Base-by-base conservation (phyloP, 1,140 invertebrate genomes). In the Octopus bimaculoides region DNA sequence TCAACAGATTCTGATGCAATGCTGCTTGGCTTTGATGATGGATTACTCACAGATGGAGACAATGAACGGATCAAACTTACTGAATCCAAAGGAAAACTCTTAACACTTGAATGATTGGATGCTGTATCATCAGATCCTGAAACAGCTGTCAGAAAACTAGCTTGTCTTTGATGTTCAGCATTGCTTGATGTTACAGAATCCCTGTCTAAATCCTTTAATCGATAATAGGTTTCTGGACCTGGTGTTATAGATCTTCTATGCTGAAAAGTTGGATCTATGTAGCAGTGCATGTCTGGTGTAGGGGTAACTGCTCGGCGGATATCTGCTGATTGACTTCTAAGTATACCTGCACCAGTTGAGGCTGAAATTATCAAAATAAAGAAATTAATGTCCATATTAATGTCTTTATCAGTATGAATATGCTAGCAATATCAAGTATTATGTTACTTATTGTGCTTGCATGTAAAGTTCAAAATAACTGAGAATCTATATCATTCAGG, bases 221-320 rank as follows among this genome's bases (percentile, higher is more conserved):
- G 69, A 61, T 81, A 75, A 12, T 77, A 80, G 52, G 81, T 81
- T 77, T 94, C 93, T 0, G 94, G 94, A 78, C 94, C 95, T 0
- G 94, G 95, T 0, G 94, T 95, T 20, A 95, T 94, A 73, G 94
- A 94, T 78, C 94, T 90, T 85, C 94, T 90, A 1, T 92, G 92
- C 77, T 77, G 71, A 78, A 80, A 9, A 75, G 81, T 17, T 53
- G 71, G 5, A 77, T 66, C 54, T 12, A 78, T 75, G 26, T 77
- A 90, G 85, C 94, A 94, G 84, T 80, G 77, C 12, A 61, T 73
- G 41, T 96, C 95, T 0, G 95, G 95, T 86, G 94, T 96, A 0
- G 96, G 95, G 0, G 95, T 97, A 2, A 96, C 91, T 0, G 95
- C 95, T 77, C 95, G 91, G 9, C 86, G 81, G 26, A 79, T 75